phyloP scores from a whole-genome alignment of 2,888 invertebrate genomes.

The Zele albiditarsus region DNA sequence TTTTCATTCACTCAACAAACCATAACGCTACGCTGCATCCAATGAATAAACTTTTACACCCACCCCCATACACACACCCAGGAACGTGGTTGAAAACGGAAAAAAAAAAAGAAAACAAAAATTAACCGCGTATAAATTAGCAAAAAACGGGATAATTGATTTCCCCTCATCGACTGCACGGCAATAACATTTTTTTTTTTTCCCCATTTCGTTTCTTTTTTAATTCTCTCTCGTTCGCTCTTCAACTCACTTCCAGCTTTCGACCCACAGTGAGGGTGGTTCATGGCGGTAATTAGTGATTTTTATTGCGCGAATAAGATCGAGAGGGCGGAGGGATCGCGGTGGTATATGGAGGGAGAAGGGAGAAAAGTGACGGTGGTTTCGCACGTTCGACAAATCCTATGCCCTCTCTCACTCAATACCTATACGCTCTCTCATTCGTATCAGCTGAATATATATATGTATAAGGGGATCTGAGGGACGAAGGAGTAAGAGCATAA shows the following conservation, averaged over 20 bases:
- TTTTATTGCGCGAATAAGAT: constrained; percentile 43
- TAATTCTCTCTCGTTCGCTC: neutral
- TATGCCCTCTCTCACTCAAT: constrained; percentile 11
- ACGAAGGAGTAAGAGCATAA: neutral
- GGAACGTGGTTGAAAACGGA: constrained; percentile 11
- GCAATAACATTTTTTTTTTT: constrained; percentile 17
- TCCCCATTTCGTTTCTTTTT: constrained; percentile 3
- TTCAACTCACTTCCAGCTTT: neutral
- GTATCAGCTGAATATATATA: constrained; percentile 24
- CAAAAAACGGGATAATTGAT: constrained; percentile 38
- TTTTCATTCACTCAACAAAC: constrained; percentile 7
- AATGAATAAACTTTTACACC: neutral
- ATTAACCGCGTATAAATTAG: constrained; percentile 35
- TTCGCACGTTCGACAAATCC: constrained; percentile 54
- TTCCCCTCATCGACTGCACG: constrained; percentile 36
- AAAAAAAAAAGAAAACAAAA: constrained; percentile 19
- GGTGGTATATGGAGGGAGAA: constrained; percentile 13
- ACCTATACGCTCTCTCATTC: constrained; percentile 1
- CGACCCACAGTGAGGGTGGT: constrained; percentile 19
- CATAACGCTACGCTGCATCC: neutral
- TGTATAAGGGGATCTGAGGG: neutral
- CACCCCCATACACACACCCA: neutral
- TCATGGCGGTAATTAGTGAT: constrained; percentile 47
- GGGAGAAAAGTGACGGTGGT: constrained; percentile 41
- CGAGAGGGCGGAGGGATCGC: neutral